Base-by-base conservation (phyloP, 2,888 invertebrate species). In the Mechanitis messenoides region DNA sequence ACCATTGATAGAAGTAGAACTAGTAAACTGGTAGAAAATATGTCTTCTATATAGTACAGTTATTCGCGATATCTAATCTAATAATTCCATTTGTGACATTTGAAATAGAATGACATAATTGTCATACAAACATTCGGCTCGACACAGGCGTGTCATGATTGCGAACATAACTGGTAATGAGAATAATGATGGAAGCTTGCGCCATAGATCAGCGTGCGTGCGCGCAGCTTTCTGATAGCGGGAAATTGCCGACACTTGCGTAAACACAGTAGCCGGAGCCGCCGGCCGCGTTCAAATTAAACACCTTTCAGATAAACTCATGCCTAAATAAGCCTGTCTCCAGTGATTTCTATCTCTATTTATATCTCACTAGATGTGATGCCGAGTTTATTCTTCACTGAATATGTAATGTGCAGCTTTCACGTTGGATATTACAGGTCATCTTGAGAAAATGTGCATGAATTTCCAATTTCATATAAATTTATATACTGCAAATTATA, bases 161-260 rank as follows among this genome's bases (percentile, higher is more conserved):
- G 76, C 75, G 69, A 76, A 78, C 80, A 77, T 75, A 76, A 78
- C 73, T 78, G 76, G 80, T 83, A 85, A 84, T 85, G 81, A 83
- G 81, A 83, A 84, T 86, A 86, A 84, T 83, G 86, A 88, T 85
- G 81, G 84, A 83, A 82, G 74, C 77, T 85, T 85, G 80, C 84
- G 82, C 80, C 83, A 84, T 77, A 79, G 76, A 81, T 79, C 81
- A 76, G 76, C 74, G 69, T 69, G 78, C 83, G 84, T 84, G 86
- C 81, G 84, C 83, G 76, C 79, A 58, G 81, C 74, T 73, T 79
- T 79, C 75, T 79, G 84, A 83, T 84, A 76, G 80, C 79, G 81
- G 80, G 79, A 83, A 84, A 83, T 81, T 81, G 78, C 75, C 77
- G 66, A 64, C 74, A 78, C 85, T 89, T 89, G 88, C 89, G 87